These are phyloP conservation scores for Gavia stellata DNA, from an alignment of 2,113 vertebrate species.

Conservation along the genomic window DNA sequence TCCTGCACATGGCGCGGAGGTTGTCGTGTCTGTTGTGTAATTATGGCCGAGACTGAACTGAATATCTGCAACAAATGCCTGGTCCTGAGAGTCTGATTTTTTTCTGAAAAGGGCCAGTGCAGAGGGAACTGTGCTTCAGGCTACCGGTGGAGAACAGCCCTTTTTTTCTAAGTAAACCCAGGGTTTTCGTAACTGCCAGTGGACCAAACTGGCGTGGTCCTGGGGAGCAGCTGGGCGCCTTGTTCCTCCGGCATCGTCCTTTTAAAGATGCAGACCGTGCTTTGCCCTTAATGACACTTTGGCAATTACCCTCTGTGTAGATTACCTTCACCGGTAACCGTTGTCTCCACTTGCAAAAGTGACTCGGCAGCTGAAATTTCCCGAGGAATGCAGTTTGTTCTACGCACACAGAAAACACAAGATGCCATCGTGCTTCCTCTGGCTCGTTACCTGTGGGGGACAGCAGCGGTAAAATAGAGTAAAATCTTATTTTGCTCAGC, in stretches of 20 bases:
- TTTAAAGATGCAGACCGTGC: neutral
- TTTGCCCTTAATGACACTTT: neutral
- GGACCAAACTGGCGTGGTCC: accelerated
- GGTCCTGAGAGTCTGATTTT: accelerated
- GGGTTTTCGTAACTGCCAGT: neutral
- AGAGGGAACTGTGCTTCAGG: neutral
- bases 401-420: accelerated
- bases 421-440: neutral
- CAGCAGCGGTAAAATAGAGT: neutral
- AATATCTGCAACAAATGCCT: neutral
- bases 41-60: neutral
- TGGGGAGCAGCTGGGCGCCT: neutral
- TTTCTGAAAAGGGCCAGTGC: accelerated
- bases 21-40: accelerated
- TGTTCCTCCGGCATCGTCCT: neutral
- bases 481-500: neutral
- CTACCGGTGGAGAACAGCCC: neutral
- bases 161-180: neutral
- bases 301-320: neutral
- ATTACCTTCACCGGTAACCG: accelerated
- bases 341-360: accelerated
- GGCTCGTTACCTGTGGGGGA: neutral
- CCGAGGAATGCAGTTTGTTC: neutral
- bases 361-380: neutral
- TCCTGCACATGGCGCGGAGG: accelerated